Percentiles rank a stretch among this genome's conserved stretches.
Conservation (phyloP, 2,888 invertebrate species). For the Heteromurus nitidus region DNA sequence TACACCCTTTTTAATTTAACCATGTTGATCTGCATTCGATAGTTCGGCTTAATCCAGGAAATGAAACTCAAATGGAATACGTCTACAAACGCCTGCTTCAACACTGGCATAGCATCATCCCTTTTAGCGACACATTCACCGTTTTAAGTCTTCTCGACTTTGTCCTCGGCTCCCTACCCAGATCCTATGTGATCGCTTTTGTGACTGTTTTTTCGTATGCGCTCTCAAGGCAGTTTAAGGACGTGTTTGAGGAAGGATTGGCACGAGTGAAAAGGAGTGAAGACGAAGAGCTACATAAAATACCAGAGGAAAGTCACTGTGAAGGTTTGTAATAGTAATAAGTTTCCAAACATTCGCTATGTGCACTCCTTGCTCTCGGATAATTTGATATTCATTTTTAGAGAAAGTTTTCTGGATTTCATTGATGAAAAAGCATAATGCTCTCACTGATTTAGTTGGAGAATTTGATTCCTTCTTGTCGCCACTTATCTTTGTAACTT, state of each 20-base stretch:
- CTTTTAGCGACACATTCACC: constrained; percentile 5
- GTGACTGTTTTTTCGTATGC: constrained; percentile 29
- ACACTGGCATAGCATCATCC: constrained; percentile 9
- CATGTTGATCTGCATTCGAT: background rate
- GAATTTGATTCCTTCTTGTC: constrained; percentile 32
- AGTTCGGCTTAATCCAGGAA: constrained; percentile 7
- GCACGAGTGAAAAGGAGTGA: background rate
- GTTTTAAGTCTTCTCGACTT: constrained; percentile 20
- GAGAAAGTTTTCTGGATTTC: constrained; percentile 14
- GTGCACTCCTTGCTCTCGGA: no score
- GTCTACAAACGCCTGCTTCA: background rate
- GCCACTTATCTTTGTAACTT: constrained; percentile 36
- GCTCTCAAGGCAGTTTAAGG: constrained; percentile 36
- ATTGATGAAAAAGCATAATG: constrained; percentile 29
- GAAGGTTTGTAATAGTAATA: no score
- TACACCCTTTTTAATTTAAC: no score
- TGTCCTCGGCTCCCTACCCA: constrained; percentile 26
- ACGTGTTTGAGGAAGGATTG: constrained; percentile 1
- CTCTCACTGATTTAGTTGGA: constrained; percentile 10
- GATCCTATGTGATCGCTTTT: constrained; percentile 8
- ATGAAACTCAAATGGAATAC: background rate
- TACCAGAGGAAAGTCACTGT: no score
- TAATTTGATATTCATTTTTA: background rate
- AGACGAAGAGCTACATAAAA: no score
- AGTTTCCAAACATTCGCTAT: no score